These are phyloP conservation scores for Papilio polyxenes DNA, from an alignment of 1,140 invertebrate species.

Conservation along the genomic window DNA sequence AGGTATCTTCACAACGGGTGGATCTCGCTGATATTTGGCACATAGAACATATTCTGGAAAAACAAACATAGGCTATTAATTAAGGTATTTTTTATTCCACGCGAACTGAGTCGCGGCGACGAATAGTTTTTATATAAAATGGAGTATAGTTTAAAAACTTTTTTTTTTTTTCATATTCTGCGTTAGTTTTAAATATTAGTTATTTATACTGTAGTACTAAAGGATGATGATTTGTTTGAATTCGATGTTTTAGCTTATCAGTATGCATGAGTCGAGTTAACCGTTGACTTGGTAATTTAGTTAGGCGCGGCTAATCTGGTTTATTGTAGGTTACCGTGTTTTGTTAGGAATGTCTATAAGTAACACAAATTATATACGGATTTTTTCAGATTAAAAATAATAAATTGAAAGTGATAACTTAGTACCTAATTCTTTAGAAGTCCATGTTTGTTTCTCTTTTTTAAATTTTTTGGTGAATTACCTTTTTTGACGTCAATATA, in stretches of 20 bases:
- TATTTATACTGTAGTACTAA: not conserved
- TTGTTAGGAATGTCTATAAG: slow-evolving; percentile 28
- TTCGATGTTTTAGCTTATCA: slow-evolving; percentile 18
- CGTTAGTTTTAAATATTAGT: not conserved
- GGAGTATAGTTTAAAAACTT: too few species aligned
- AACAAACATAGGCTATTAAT: too few species aligned
- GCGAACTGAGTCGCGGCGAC: too few species aligned
- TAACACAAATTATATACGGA: not conserved
- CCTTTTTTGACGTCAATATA: too few species aligned
- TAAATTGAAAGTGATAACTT: not conserved
- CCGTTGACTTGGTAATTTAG: slow-evolving; percentile 26
- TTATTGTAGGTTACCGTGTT: slow-evolving; percentile 38
- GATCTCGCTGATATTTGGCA: too few species aligned
- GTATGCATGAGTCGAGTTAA: slow-evolving; percentile 25
- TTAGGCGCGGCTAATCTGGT: slow-evolving; percentile 36
- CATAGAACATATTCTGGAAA: too few species aligned
- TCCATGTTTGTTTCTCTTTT: too few species aligned
- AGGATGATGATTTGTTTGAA: not conserved
- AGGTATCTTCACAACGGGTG: too few species aligned
- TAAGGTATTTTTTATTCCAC: too few species aligned
- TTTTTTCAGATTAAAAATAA: slow-evolving; percentile 10
- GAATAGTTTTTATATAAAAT: too few species aligned
- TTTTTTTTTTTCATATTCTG: not conserved
- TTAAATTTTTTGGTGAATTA: too few species aligned
- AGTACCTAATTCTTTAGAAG: too few species aligned